Percentiles rank a stretch among this genome's conserved stretches.
Conservation (phyloP, 2,797 vertebrate species). For the Thalassophryne amazonica region DNA sequence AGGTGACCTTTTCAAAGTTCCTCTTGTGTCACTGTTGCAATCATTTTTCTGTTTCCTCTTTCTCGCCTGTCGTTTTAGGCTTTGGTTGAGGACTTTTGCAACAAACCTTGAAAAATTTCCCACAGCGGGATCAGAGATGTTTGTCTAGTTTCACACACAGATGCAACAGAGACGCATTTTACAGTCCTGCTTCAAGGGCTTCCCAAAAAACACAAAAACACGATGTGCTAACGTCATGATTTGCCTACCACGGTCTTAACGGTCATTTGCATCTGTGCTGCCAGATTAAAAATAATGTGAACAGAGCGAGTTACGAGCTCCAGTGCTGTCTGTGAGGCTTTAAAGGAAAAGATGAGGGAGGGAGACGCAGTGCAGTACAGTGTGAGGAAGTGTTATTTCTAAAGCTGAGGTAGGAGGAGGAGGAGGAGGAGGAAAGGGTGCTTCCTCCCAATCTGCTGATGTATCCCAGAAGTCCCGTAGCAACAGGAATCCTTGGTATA, state of each 20-base stretch:
- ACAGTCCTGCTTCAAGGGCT: background rate
- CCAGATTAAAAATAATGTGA: conserved; percentile 49
- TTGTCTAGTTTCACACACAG: background rate
- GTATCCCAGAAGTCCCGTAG: conserved; percentile 58
- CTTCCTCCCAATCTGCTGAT: conserved; percentile 71
- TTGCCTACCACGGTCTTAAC: conserved; percentile 57
- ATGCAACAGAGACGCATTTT: background rate
- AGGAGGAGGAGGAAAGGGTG: conserved; percentile 61
- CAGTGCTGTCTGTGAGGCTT: conserved; percentile 13
- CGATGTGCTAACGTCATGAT: conserved; percentile 49
- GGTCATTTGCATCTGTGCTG: conserved; percentile 71
- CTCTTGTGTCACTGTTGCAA: conserved; percentile 52
- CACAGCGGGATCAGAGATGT: background rate
- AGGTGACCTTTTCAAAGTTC: conserved; percentile 41
- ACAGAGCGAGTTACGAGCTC: conserved; percentile 40
- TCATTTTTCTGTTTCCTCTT: conserved; percentile 57
- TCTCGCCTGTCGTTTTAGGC: background rate
- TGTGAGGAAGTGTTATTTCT: conserved; percentile 49
- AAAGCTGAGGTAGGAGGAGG: conserved; percentile 51
- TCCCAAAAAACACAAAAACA: conserved; percentile 17
- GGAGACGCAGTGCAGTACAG: conserved; percentile 15
- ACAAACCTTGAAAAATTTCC: conserved; percentile 1
- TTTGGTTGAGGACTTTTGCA: background rate
- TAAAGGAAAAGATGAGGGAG: conserved; percentile 36
- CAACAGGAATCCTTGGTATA: conserved; percentile 66